phyloP scores from a whole-genome alignment of 2,113 vertebrate species.

The Sturnus vulgaris region DNA sequence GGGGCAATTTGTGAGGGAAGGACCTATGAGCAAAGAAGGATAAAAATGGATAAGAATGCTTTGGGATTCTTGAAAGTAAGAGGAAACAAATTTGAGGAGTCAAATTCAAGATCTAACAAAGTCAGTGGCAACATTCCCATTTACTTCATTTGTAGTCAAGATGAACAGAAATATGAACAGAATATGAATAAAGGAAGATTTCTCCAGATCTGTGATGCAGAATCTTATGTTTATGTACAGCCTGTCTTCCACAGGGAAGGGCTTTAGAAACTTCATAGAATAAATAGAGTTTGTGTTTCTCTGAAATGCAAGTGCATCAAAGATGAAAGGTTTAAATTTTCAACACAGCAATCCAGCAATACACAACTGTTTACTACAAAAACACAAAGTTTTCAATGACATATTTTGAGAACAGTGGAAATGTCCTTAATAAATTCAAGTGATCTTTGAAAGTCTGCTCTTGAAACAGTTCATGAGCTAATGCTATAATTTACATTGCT shows the following conservation, averaged over 20 bases:
- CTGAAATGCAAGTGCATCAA: neutral
- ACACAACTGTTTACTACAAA: neutral
- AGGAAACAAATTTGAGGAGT: neutral
- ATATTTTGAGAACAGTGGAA: neutral
- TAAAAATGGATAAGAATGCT: neutral
- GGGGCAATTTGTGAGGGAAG: neutral
- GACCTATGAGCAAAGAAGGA: neutral
- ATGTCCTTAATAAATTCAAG: neutral
- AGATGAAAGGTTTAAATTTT: neutral
- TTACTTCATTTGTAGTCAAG: neutral
- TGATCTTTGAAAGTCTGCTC: neutral
- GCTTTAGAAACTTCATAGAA: neutral
- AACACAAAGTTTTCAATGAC: neutral
- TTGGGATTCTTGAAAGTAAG: neutral
- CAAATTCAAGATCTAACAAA: neutral
- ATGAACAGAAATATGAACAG: neutral
- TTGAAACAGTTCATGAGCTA: neutral
- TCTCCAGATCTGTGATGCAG: neutral
- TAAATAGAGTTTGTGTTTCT: neutral
- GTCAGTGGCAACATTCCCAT: neutral
- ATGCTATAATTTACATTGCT: neutral
- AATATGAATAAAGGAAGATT: neutral
- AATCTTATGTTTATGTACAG: neutral
- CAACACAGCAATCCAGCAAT: neutral
- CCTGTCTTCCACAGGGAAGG: neutral